Evolutionary conservation across 2,888 invertebrate species (phyloP), one percentile per base, ranked within the genome.

Genomic region (Caenorhabditis panamensis): DNA sequence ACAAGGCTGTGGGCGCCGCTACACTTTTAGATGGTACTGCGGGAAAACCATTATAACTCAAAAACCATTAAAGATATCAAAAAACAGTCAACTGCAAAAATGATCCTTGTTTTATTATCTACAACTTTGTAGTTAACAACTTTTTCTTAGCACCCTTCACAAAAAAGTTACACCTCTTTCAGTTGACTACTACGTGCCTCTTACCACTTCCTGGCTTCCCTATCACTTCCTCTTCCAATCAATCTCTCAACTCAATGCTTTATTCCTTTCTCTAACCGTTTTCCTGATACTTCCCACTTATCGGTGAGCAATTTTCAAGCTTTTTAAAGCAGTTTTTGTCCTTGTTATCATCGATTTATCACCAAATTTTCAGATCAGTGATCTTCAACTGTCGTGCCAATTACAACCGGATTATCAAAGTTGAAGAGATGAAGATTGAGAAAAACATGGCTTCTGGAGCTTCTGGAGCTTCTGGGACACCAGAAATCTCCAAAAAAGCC

Each of bases 201-300:
- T 71, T n/a, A 76, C 80, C 18, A 26, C 59, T 20, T 37, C 56
- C 20, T 80, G 80, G 80, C 16, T 66, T 2, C 56, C 71, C 6
- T 80, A 66, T 31, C 80, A 80, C 31, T 76, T 76, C 36, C 20
- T 80, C 24, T 66, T 69, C 59, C 76, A 69, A 51, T 76, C 80
- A 0, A 11, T 80, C 2, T 53, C 66, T 1, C 76, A 75, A 56
- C 44, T 80, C 22, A 76, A 71, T 37, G 61, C 80, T 18, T 59
- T 80, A 22, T 22, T 80, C 31, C 62, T 80, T 3, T 80, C 80
- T 0, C 3, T 76, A 47, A 53, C 68, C 9, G 61, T 76, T 8
- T 80, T 80, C 24, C 31, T 80, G 24, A 31, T 80, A n/a, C 56
- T 80, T 13, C 80, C 80, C 22, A 76, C 76, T 6, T 80, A 76